Conservation (phyloP, 1,140 invertebrate species). For the Diorhabda carinulata region DNA sequence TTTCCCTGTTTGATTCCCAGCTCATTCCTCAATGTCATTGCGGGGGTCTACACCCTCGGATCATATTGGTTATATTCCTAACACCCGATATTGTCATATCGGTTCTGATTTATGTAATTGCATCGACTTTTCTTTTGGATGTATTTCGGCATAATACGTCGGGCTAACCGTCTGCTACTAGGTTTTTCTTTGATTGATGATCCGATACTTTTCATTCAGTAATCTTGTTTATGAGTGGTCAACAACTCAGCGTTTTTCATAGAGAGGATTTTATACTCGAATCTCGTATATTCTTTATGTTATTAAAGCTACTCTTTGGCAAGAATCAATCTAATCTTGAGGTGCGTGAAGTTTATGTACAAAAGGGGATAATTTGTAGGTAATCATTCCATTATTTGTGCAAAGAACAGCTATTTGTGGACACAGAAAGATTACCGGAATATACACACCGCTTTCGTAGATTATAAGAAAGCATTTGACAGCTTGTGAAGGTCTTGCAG, state of each 20-base stretch:
- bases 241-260: slow-evolving; percentile 19
- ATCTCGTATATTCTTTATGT: neutral
- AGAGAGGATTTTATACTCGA: neutral
- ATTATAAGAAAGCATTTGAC: too few relatives aligned
- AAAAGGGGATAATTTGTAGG: too few relatives aligned
- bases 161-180: slow-evolving; percentile 4
- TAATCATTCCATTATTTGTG: too few relatives aligned
- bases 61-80: slow-evolving; percentile 42
- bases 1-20: slow-evolving; percentile 23
- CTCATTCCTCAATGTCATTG: slow-evolving; percentile 39
- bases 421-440: too few relatives aligned
- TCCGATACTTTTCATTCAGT: slow-evolving; percentile 16
- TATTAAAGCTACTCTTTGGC: too few relatives aligned
- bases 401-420: too few relatives aligned
- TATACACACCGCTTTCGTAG: too few relatives aligned
- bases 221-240: slow-evolving; percentile 24
- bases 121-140: slow-evolving; percentile 35
- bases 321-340: too few relatives aligned
- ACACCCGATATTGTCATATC: slow-evolving; percentile 43
- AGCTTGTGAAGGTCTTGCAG: too few relatives aligned
- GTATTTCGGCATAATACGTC: slow-evolving; percentile 8
- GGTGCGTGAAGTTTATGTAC: too few relatives aligned
- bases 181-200: slow-evolving; percentile 29
- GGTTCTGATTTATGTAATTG: slow-evolving; percentile 42
- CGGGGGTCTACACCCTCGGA: slow-evolving; percentile 26